These are phyloP conservation scores for Deroptyus accipitrinus DNA, from an alignment of 2,113 vertebrate genomes.

Conservation along the genomic window DNA sequence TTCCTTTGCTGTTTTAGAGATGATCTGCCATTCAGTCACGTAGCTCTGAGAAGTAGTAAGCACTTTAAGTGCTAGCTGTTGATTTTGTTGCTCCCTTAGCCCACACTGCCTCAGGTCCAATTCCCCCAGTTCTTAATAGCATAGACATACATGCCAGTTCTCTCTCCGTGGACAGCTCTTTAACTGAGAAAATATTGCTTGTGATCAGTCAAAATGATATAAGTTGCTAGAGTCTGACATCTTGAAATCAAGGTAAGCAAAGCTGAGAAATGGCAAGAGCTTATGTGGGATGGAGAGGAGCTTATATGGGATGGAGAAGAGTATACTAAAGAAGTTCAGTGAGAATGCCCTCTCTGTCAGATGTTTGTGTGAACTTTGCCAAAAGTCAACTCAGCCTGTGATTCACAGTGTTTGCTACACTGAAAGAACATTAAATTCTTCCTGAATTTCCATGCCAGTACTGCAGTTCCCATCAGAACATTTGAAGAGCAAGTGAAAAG, in stretches of 20 bases:
- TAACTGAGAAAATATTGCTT: not conserved
- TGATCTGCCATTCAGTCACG: accelerated
- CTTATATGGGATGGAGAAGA: not conserved
- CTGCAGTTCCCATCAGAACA: not conserved
- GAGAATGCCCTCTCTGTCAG: not conserved
- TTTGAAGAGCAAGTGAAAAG: not conserved
- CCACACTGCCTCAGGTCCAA: accelerated
- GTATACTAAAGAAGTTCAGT: not conserved
- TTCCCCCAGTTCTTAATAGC: not conserved
- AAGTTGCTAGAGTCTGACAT: not conserved
- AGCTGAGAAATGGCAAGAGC: not conserved
- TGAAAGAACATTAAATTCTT: not conserved
- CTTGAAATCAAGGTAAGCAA: not conserved
- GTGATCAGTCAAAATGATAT: not conserved
- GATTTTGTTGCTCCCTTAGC: not conserved
- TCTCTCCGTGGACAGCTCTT: not conserved
- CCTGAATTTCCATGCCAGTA: not conserved
- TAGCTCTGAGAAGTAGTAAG: not conserved
- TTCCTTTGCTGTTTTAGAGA: not conserved
- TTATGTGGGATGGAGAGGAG: not conserved
- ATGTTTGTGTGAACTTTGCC: not conserved
- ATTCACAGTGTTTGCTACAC: not conserved
- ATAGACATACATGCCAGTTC: accelerated
- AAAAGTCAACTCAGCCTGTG: not conserved
- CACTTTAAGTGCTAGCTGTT: not conserved